Evolutionary conservation across 2,113 vertebrate species (phyloP), one percentile per base, ranked within the genome.

Genomic region (Chloebia gouldiae): DNA sequence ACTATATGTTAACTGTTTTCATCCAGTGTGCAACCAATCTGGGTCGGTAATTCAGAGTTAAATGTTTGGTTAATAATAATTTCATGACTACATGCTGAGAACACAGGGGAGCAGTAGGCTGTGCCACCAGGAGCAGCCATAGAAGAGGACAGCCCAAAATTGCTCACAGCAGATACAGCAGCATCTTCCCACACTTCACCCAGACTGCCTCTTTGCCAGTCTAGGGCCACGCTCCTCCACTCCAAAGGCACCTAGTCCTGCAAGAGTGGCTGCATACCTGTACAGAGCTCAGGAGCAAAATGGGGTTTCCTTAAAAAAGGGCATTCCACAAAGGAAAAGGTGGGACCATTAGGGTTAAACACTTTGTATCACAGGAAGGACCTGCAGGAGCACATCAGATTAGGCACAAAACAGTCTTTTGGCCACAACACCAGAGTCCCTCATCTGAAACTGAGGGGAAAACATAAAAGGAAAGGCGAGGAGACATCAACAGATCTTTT

Each of bases 131-230:
- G 77, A 83, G 27, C 9, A 2, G 39, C 31, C 4, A 0, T 19
- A 33, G 40, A n/a, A 81, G 11, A 21, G 44, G 17, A 30, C 45
- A 76, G 42, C 53, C 54, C 66, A 72, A 31, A 40, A 10, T 27
- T 0, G 0, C 44, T 61, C 2, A 0, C 20, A 85, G 51, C 25
- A 47, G 60, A 33, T 66, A 33, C 23, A 45, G 39, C 0, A 0
- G 15, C 31, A 33, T 49, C 35, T 47, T 28, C 63, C 45, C 16
- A 1, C 10, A 14, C 64, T 35, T 69, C 49, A 44, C 17, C 37
- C 71, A 65, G 37, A 1, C 61, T 88, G 61, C 17, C 35, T 28
- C 65, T 80, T 49, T 51, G 44, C 13, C 54, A n/a, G 12, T n/a
- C 76, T 23, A 45, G n/a, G 9, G 5, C 19, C 42, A 77, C 0